Conservation (phyloP, 1,140 invertebrate species). For the Halesus radiatus region DNA sequence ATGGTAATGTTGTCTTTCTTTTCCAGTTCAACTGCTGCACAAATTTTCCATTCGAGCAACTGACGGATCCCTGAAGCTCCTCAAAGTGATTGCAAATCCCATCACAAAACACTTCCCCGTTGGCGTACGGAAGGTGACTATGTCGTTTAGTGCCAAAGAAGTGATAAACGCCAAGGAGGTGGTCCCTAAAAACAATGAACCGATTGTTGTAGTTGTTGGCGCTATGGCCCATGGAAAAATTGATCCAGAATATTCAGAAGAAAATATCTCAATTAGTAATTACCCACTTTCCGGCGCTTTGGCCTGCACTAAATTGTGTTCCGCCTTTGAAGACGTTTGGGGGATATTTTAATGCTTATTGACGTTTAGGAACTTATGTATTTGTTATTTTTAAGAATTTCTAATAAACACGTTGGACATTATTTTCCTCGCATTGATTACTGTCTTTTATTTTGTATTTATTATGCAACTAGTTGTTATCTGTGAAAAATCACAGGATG, state of each 20-base stretch:
- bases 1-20: no score
- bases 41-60: conserved; percentile 93
- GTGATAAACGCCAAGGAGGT: conserved; percentile 84
- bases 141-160: conserved; percentile 90
- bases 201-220: conserved; percentile 93
- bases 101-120: conserved; percentile 95
- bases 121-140: conserved; percentile 91
- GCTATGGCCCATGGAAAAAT: conserved; percentile 98
- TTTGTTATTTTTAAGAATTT: not conserved
- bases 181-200: conserved; percentile 84
- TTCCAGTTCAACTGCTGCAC: conserved; percentile 94
- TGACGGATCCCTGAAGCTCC: conserved; percentile 89
- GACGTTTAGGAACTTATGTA: not conserved
- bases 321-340: conserved; percentile 98
- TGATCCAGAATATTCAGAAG: conserved; percentile 92
- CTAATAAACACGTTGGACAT: not conserved
- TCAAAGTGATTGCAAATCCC: conserved; percentile 99
- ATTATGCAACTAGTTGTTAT: not conserved
- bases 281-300: conserved; percentile 97
- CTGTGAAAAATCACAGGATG: no score
- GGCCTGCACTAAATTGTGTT: conserved; percentile 96
- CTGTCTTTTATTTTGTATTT: conserved; percentile 3
- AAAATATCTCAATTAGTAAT: conserved; percentile 92
- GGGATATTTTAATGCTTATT: conserved; percentile 75
- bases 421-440: not conserved